These are phyloP conservation scores for Ips nitidus DNA, from an alignment of 1,140 invertebrate genomes.

Conservation along the genomic window DNA sequence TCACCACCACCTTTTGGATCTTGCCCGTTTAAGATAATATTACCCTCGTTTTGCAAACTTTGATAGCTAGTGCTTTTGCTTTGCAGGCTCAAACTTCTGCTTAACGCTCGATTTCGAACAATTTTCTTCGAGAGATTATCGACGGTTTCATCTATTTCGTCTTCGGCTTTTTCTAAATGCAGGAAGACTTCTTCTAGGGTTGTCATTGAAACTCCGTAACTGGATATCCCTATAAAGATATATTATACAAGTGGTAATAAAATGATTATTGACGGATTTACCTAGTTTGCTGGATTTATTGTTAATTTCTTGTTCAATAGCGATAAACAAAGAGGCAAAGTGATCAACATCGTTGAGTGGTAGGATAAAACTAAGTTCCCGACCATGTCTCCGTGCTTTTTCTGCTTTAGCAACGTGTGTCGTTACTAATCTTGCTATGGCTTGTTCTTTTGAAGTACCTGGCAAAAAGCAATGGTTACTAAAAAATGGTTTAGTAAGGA, in stretches of 20 bases:
- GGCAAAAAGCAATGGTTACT: constrained; percentile 1
- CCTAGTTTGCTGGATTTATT: constrained; percentile 61
- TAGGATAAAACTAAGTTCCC: constrained; percentile 74
- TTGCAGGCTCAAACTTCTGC: constrained; percentile 68
- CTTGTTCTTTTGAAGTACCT: constrained; percentile 47
- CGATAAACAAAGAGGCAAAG: constrained; percentile 72
- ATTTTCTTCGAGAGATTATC: constrained; percentile 74
- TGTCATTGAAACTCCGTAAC: constrained; percentile 91
- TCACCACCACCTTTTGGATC: constrained; percentile 42
- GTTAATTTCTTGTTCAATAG: constrained; percentile 73
- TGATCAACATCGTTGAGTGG: constrained; percentile 72
- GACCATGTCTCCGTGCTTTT: constrained; percentile 69
- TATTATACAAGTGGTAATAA: not conserved
- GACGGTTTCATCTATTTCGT: constrained; percentile 61
- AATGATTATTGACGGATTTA: constrained; percentile 38
- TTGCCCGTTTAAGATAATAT: constrained; percentile 34
- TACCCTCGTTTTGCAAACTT: constrained; percentile 67
- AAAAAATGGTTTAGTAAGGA: not conserved
- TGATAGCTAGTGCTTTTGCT: constrained; percentile 74
- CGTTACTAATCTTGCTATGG: constrained; percentile 59
- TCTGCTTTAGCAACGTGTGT: constrained; percentile 69
- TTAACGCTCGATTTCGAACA: constrained; percentile 68
- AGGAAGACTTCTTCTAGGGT: constrained; percentile 88
- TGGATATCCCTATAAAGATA: constrained; percentile 66
- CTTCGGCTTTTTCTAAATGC: constrained; percentile 70